Conservation (phyloP, 2,888 invertebrate genomes). For the Drosophila setosimentum region DNA sequence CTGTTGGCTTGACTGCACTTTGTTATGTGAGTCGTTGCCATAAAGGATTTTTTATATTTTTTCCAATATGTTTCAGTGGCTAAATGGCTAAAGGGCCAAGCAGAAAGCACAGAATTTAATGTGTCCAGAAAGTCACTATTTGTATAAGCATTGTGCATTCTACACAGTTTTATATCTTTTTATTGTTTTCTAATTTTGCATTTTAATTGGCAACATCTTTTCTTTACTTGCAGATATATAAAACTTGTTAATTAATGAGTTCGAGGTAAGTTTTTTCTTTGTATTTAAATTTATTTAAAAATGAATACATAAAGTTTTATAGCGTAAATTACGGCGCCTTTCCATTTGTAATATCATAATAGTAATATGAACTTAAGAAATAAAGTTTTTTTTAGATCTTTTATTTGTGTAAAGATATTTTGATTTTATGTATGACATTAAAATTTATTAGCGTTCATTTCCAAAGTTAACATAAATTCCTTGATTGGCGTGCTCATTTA, state of each 20-base stretch:
- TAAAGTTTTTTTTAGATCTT: not conserved
- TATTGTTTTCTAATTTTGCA: not conserved
- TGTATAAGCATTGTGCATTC: not conserved
- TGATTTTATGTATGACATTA: not conserved
- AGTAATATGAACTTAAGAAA: not conserved
- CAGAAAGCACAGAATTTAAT: not conserved
- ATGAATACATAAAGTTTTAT: not conserved
- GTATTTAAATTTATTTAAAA: not conserved
- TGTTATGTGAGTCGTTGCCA: conserved; percentile 30
- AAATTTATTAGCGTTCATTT: not conserved
- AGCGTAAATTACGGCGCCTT: not conserved
- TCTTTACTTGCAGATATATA: conserved; percentile 7
- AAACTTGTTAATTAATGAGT: not conserved
- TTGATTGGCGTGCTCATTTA: not conserved
- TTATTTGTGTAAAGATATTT: not conserved
- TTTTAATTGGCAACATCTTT: not conserved
- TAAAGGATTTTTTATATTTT: conserved; percentile 33
- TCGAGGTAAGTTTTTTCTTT: not conserved
- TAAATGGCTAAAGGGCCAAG: not conserved
- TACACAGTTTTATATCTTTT: not conserved
- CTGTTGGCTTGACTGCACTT: conserved; percentile 37
- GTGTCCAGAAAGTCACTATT: not conserved
- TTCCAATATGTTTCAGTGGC: conserved; percentile 22
- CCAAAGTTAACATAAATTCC: not conserved
- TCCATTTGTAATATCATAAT: not conserved